Base-by-base conservation (phyloP, 2,888 invertebrate species). In the Steinernema hermaphroditum region DNA sequence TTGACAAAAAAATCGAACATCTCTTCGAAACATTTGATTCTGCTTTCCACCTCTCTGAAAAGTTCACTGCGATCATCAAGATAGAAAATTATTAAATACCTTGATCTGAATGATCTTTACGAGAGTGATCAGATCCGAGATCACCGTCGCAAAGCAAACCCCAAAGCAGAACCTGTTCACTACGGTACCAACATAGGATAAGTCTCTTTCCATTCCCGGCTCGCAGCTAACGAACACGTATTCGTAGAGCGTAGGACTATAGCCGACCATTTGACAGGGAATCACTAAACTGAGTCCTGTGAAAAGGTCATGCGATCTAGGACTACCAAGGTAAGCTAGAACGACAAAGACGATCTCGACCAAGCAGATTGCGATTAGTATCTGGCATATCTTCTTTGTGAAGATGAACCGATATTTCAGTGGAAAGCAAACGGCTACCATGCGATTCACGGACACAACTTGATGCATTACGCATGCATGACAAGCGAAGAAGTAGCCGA, bases 341-440 rank as follows among this genome's bases (percentile, higher is more conserved):
- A 41, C 16, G 16, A 41, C 16, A 8, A 41, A 8, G 16, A 41
- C 8, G 43, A 41, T 16, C 16, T 41, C 43, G 8, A 16, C 16
- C 43, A 8, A 41, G 43, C 43, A 41, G 16, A 41, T 12, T 8
- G 43, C 43, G 43, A 41, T 41, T 8, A 41, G 43, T 12, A 41
- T 12, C 8, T 16, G 43, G 43, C 43, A 41, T 41, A 16, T 12
- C 9, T 16, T 8, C 16, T 41, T 41, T 8, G 43, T 41, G 16
- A 41, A 41, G 8, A 41, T 41, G 43, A 16, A 41, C 9, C 43
- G 43, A 4, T n/a, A n/a, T n/a, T n/a, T n/a, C n/a, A n/a, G n/a
- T n/a, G n/a, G n/a, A n/a, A n/a, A n/a, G n/a, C n/a, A 70, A 4
- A 70, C 70, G 22, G 70, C 70, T 22, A 34, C 29, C 1, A 70